Percentiles rank a stretch among this genome's conserved stretches.
phyloP scores from a whole-genome alignment of 2,113 vertebrate species.

The Platichthys flesus region DNA sequence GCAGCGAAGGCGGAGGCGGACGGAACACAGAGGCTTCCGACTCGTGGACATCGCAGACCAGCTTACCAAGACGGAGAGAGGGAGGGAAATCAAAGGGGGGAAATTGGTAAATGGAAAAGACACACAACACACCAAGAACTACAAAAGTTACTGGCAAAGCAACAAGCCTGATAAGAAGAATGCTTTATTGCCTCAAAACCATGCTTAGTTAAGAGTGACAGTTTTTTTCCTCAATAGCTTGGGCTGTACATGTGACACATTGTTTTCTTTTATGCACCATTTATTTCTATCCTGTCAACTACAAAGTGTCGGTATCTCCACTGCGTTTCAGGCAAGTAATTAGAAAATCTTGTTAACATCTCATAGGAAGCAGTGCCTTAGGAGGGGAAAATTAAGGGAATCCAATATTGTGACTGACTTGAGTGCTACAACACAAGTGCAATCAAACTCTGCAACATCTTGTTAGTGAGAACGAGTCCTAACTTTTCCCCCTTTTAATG shows the following conservation, averaged over 20 bases:
- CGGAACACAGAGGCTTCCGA: constrained; percentile 71
- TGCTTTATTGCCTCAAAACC: constrained; percentile 69
- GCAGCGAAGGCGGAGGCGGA: constrained; percentile 52
- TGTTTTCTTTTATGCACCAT: constrained; percentile 56
- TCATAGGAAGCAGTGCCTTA: constrained; percentile 23
- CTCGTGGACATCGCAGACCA: constrained; percentile 62
- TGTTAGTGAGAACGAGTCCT: background rate
- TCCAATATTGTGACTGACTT: constrained; percentile 42
- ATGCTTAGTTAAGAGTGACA: constrained; percentile 56
- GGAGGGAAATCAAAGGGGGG: constrained; percentile 56
- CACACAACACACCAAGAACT: constrained; percentile 60
- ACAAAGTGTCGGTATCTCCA: constrained; percentile 57
- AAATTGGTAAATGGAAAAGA: constrained; percentile 70
- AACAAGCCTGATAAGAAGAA: constrained; percentile 67
- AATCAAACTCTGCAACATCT: background rate
- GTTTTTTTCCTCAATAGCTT: constrained; percentile 23
- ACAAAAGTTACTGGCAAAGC: constrained; percentile 68
- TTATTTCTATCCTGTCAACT: constrained; percentile 57
- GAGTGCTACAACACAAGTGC: constrained; percentile 3
- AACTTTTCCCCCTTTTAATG: too few relatives aligned
- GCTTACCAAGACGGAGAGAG: constrained; percentile 63
- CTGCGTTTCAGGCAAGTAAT: constrained; percentile 54
- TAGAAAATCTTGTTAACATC: constrained; percentile 73
- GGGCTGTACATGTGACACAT: constrained; percentile 61
- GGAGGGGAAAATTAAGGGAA: constrained; percentile 30